Conservation (phyloP, 2,797 vertebrate genomes). For the Corythornis leucogaster region DNA sequence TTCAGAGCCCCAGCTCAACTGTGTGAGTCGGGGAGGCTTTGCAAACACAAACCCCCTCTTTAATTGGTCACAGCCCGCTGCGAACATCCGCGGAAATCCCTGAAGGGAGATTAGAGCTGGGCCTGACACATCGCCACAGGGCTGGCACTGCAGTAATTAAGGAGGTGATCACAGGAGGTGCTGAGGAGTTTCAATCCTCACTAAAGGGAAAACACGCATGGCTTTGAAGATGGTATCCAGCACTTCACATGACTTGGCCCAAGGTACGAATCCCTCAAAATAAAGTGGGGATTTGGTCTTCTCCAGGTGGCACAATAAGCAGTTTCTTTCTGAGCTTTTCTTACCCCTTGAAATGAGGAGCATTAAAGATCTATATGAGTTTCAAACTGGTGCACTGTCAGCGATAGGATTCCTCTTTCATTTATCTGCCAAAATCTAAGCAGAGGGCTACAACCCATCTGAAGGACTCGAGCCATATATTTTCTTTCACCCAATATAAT, state of each 20-base stretch:
- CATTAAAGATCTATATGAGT: background rate
- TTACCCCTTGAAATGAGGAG: accelerated
- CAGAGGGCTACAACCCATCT: background rate
- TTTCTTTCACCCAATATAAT: background rate
- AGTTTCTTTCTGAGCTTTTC: background rate
- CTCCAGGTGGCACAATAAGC: background rate
- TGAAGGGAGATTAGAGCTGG: background rate
- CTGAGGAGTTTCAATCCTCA: background rate
- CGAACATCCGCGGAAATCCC: background rate
- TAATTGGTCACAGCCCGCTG: constrained; percentile 45
- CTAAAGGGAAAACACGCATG: accelerated
- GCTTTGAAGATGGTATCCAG: background rate
- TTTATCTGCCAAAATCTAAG: background rate
- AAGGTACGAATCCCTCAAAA: background rate
- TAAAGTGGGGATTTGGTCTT: background rate
- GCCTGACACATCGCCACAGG: background rate
- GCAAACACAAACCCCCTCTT: background rate
- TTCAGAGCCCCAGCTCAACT: accelerated
- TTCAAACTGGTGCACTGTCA: background rate
- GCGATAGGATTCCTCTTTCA: background rate
- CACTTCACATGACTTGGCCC: background rate
- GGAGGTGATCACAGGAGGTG: background rate
- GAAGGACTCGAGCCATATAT: background rate
- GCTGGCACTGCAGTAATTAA: background rate
- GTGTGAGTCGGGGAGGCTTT: background rate